A percentile compares a stretch with the other conserved stretches of the same genome.
Evolutionary conservation across 2,113 vertebrate species (phyloP).

Genomic region (Ophiodon elongatus): DNA sequence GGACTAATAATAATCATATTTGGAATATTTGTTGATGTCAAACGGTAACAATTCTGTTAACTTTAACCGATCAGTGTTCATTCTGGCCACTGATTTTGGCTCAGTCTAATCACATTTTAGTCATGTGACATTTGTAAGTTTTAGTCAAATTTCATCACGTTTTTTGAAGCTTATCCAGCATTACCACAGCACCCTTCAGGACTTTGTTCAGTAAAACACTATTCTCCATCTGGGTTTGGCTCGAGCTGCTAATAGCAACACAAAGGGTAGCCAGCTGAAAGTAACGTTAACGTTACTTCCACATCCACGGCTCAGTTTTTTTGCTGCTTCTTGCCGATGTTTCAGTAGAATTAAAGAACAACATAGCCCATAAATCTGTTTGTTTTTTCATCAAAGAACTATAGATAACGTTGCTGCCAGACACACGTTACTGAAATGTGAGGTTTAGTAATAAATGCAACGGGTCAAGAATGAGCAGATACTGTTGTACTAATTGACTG

Average conservation of each 20-base stretch:
- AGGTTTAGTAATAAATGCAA: background rate
- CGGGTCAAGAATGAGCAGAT: background rate
- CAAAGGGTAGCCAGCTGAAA: background rate
- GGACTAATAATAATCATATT: conserved; percentile 66
- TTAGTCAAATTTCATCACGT: too few species aligned
- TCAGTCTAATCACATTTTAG: background rate
- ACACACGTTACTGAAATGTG: background rate
- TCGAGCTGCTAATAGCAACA: background rate
- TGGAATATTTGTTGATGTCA: conserved; percentile 69
- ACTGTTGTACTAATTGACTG: background rate
- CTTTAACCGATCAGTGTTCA: conserved; percentile 3
- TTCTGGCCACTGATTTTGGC: conserved; percentile 8
- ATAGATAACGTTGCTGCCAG: background rate
- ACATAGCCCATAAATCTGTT: too few species aligned
- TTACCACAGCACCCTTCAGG: background rate
- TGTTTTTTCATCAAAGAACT: background rate
- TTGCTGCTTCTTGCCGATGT: background rate
- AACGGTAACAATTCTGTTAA: background rate
- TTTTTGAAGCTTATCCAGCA: background rate
- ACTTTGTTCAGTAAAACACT: background rate
- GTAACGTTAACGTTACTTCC: background rate
- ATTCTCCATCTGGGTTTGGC: background rate
- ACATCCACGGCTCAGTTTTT: background rate
- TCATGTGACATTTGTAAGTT: background rate
- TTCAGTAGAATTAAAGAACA: background rate